phyloP scores from a whole-genome alignment of 2,888 invertebrate species.

The Hemistola chrysoprasaria region DNA sequence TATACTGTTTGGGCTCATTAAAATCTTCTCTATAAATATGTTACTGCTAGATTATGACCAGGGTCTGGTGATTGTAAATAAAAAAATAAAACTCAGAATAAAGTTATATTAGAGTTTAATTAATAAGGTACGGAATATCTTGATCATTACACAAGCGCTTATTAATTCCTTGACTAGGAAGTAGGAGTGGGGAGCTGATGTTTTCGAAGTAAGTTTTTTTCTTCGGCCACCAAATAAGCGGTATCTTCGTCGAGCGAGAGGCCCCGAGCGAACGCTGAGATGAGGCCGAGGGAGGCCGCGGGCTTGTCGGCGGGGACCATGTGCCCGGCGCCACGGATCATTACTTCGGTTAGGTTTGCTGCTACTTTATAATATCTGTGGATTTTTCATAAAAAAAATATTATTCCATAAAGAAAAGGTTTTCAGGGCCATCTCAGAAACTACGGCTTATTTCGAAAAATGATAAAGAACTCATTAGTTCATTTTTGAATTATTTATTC shows the following conservation, averaged over 20 bases:
- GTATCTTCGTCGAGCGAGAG: conserved; percentile 60
- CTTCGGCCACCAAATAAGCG: conserved; percentile 48
- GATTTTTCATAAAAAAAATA: conserved; percentile 1
- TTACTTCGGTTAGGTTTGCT: conserved; percentile 81
- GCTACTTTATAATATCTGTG: conserved; percentile 80
- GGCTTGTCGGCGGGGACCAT: conserved; percentile 86
- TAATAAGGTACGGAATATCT: conserved; percentile 10
- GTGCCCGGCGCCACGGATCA: conserved; percentile 85
- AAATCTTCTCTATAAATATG: too few species aligned
- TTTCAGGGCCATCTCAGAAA: too few species aligned
- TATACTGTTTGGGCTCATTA: too few species aligned
- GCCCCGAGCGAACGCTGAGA: conserved; percentile 82
- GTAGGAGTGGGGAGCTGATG: conserved; percentile 47
- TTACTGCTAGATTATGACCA: too few species aligned
- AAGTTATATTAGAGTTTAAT: conserved; percentile 3
- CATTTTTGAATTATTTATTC: too few species aligned
- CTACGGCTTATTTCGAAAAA: too few species aligned
- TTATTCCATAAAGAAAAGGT: too few species aligned
- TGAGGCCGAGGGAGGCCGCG: conserved; percentile 80
- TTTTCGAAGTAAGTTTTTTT: conserved; percentile 53
- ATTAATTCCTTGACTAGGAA: conserved; percentile 25
- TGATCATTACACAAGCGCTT: conserved; percentile 8
- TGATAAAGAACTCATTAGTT: too few species aligned
- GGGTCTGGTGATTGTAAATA: not conserved
- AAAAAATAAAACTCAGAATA: not conserved